phyloP scores from a whole-genome alignment of 2,888 invertebrate genomes.

The Temnothorax rugatulus region DNA sequence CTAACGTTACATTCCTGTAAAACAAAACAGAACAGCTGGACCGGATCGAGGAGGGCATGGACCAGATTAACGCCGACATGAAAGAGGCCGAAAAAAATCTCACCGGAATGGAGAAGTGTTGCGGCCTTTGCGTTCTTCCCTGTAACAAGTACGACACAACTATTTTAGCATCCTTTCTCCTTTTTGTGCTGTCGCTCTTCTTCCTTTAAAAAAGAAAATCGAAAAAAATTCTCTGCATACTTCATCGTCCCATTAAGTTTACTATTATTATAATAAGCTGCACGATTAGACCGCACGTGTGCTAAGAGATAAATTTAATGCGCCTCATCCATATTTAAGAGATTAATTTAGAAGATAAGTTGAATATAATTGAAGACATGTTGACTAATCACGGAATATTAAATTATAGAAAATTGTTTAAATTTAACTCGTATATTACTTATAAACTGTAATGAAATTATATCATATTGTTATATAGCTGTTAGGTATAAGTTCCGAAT shows the following conservation, averaged over 20 bases:
- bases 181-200: background rate
- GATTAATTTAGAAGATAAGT: background rate
- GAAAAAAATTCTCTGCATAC: background rate
- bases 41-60: slow-evolving; percentile 99
- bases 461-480: background rate
- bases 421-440: background rate
- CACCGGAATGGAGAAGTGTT: slow-evolving; percentile 99
- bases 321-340: background rate
- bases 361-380: background rate
- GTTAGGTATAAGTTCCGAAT: background rate
- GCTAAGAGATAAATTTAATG: slow-evolving; percentile 13
- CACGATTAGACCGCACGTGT: background rate
- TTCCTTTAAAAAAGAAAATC: background rate
- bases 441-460: background rate
- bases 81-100: slow-evolving; percentile 99
- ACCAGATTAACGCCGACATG: slow-evolving; percentile 99
- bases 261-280: slow-evolving; percentile 11
- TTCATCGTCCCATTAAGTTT: background rate
- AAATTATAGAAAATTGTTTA: background rate
- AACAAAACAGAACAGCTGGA: slow-evolving; percentile 97
- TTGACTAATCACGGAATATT: background rate
- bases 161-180: background rate
- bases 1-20: slow-evolving; percentile 65
- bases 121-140: slow-evolving; percentile 99
- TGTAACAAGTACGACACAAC: slow-evolving; percentile 95